Evolutionary conservation across 1,140 invertebrate genomes (phyloP).

Genomic region (Habropoda laboriosa): DNA sequence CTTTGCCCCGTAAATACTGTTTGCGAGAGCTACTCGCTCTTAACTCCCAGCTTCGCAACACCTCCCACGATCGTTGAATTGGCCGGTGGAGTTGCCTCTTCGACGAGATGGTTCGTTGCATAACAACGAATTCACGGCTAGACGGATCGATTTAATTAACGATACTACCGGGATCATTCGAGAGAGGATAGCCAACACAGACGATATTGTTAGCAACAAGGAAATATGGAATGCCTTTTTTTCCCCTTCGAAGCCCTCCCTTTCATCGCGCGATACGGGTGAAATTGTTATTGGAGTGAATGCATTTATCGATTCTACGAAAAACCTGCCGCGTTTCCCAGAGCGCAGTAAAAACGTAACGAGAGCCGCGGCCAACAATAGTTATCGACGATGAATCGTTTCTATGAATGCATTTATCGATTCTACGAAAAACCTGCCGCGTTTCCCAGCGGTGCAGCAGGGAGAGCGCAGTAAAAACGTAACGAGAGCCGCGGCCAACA

Average conservation of each 20-base stretch:
- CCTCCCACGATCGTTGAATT: background rate
- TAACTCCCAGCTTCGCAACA: background rate
- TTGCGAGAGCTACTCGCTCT: background rate
- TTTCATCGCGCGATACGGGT: background rate
- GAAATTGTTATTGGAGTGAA: background rate
- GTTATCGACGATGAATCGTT: conserved; percentile 49
- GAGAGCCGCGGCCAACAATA: conserved; percentile 8
- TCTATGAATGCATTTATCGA: no score
- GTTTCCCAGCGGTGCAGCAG: no score
- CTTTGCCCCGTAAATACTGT: background rate
- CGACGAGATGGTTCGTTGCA: conserved; percentile 8
- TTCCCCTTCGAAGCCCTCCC: background rate
- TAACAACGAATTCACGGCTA: conserved; percentile 18
- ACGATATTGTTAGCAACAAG: no score
- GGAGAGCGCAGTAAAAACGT: conserved; percentile 17
- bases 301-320: conserved; percentile 3
- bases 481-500: conserved; percentile 7
- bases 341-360: conserved; percentile 29
- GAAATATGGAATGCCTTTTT: no score
- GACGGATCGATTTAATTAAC: conserved; percentile 53
- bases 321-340: background rate
- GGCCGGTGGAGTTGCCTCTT: background rate
- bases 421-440: background rate
- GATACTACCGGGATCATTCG: background rate
- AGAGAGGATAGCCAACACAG: background rate